phyloP scores from a whole-genome alignment of 2,888 invertebrate genomes.

The Drosophila histrio region DNA sequence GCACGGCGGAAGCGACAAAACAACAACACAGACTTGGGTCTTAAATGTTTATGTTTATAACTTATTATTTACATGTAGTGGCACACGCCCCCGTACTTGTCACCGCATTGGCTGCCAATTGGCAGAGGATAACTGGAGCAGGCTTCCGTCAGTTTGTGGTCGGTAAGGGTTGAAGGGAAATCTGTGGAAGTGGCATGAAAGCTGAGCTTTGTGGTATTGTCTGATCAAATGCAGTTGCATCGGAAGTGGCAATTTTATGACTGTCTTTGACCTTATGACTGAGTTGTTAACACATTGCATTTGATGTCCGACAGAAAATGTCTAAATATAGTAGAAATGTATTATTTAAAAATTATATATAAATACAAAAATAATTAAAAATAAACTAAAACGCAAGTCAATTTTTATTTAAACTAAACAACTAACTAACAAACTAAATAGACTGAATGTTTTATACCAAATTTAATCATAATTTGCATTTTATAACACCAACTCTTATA shows the following conservation, averaged over 20 bases:
- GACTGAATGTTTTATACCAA: not conserved
- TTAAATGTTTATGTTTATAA: conserved; percentile 47
- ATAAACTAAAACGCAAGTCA: not conserved
- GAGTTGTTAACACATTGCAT: not conserved
- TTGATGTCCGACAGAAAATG: not conserved
- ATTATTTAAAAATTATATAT: not conserved
- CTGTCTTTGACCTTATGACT: not conserved
- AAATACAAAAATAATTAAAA: not conserved
- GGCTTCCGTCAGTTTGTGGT: conserved; percentile 38
- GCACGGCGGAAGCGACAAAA: conserved; percentile 65
- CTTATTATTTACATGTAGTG: conserved; percentile 55
- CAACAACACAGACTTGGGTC: conserved; percentile 15
- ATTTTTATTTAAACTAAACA: not conserved
- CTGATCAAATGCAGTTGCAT: not conserved
- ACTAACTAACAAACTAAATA: not conserved
- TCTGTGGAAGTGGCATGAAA: conserved; percentile 10
- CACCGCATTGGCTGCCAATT: conserved; percentile 15
- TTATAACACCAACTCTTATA: not conserved
- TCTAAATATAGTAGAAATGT: not conserved
- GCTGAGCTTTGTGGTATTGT: not conserved
- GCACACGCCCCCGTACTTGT: conserved; percentile 14
- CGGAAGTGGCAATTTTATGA: not conserved
- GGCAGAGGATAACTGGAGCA: conserved; percentile 13
- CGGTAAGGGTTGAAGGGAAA: not conserved
- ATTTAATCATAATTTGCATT: not conserved